A percentile compares a stretch with the other conserved stretches of the same genome.
Conservation (phyloP, 1,140 invertebrate species). For the Danaus plexippus region DNA sequence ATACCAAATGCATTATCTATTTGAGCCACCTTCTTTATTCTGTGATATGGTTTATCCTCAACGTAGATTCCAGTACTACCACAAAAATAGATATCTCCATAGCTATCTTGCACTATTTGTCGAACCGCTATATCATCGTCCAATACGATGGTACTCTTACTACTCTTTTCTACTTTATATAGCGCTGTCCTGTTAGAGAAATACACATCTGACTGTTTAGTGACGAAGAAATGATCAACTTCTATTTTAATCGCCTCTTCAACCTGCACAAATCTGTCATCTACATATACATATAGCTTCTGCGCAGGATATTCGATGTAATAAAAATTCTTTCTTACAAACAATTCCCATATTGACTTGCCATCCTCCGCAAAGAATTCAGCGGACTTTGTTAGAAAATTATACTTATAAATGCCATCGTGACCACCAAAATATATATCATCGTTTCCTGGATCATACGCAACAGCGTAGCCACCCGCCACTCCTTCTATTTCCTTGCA, state of each 20-base stretch:
- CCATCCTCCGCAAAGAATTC: conserved; percentile 51
- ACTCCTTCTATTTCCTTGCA: conserved; percentile 31
- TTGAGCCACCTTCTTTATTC: conserved; percentile 35
- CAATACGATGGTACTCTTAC: conserved; percentile 27
- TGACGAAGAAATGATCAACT: conserved; percentile 48
- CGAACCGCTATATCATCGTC: conserved; percentile 35
- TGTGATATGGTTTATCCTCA: conserved; percentile 48
- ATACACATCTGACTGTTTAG: conserved; percentile 44
- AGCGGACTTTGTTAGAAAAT: conserved; percentile 42
- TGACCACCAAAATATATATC: conserved; percentile 56
- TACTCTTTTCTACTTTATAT: conserved; percentile 42
- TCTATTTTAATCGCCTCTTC: conserved; percentile 45
- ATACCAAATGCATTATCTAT: conserved; percentile 48
- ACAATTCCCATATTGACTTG: conserved; percentile 54
- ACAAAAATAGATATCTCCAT: conserved; percentile 53
- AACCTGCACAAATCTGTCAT: conserved; percentile 45
- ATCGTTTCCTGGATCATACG: conserved; percentile 48
- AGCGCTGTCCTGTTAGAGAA: conserved; percentile 52
- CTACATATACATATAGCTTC: conserved; percentile 44
- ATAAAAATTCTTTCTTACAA: conserved; percentile 49
- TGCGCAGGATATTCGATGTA: conserved; percentile 57
- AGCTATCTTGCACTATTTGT: conserved; percentile 51
- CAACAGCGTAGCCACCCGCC: conserved; percentile 49
- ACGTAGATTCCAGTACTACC: conserved; percentile 42
- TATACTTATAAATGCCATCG: conserved; percentile 57